Base-by-base conservation (phyloP, 2,888 invertebrate genomes). In the Agrochola circellaris region DNA sequence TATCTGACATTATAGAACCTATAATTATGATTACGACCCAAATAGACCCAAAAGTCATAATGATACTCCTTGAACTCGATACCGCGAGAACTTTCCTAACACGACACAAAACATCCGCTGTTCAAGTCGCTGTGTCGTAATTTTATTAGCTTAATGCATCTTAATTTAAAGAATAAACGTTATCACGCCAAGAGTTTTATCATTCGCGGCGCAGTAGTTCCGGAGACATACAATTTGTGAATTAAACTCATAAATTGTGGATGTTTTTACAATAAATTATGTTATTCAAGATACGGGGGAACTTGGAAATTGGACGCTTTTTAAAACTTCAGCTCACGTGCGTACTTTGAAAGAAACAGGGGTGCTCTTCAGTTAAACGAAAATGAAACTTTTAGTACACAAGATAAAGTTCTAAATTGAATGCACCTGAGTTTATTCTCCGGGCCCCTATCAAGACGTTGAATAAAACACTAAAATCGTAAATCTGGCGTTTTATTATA, bases 281-380 rank as follows among this genome's bases (percentile, higher is more conserved):
- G 77, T 81, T 81, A 75, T 85, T 75, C 73, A 62, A 86, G 89
- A 84, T 83, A 79, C 79, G 67, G 67, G 75, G 68, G 75, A 72
- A 77, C 66, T 81, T 75, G 82, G 74, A 73, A 82, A 81, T 82
- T 80, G 82, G 83, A 78, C 77, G 80, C 82, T 79, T 88, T 83
- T 85, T 88, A 79, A 75, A 81, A 82, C 81, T 88, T 85, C 87
- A 81, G 75, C 81, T 91, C 90, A 89, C 90, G 91, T 90, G 80
- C 84, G 81, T 85, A 86, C 89, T 86, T 85, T 83, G 74, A 66
- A 74, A 83, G 82, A 75, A 82, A 78, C 77, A 77, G 84, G 88
- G 79, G 80, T 77, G 81, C 62, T 60, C 73, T 45, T 58, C 69
- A 60, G 70, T 66, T 83, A 83, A 86, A 79, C 76, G 69, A 90